Percentiles rank a stretch among this genome's conserved stretches.
Evolutionary conservation across 1,140 invertebrate species (phyloP).

Genomic region (Asobara japonica): DNA sequence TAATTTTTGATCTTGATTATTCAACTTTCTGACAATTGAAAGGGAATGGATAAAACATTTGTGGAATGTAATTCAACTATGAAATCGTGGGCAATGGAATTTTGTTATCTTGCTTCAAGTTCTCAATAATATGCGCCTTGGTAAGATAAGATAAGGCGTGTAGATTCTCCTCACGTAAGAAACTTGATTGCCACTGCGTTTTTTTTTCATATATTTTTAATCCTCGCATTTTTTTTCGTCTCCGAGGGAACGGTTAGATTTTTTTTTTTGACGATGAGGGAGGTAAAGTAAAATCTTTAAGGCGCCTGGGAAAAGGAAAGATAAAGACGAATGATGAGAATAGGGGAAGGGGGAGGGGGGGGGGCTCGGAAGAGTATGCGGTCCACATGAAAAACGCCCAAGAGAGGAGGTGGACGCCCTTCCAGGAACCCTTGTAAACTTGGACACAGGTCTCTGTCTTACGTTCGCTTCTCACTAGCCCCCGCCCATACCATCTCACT

Average conservation of each 20-base stretch:
- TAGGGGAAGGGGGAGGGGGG: slow-evolving; percentile 19
- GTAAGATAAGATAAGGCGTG: slow-evolving; percentile 11
- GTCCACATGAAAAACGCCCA: slow-evolving; percentile 62
- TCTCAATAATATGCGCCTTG: slow-evolving; percentile 30
- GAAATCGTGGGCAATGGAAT: slow-evolving; percentile 10
- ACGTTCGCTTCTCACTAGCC: slow-evolving; percentile 30
- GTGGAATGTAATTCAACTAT: slow-evolving; percentile 6
- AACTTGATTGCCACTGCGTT: neutral
- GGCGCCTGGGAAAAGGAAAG: slow-evolving; percentile 38
- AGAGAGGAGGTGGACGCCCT: slow-evolving; percentile 62
- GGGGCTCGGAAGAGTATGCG: slow-evolving; percentile 45
- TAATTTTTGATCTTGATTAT: neutral
- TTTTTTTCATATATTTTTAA: neutral
- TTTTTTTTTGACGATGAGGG: slow-evolving; percentile 12
- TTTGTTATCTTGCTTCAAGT: slow-evolving; percentile 25
- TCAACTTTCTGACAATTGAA: neutral
- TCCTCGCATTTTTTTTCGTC: neutral
- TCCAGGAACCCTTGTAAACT: slow-evolving; percentile 65
- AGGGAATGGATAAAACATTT: neutral
- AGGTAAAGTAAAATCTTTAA: slow-evolving; percentile 33
- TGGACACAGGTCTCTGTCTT: slow-evolving; percentile 51
- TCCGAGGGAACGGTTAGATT: neutral
- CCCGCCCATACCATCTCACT: slow-evolving; percentile 33
- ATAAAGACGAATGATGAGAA: slow-evolving; percentile 32
- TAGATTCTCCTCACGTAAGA: slow-evolving; percentile 1